Evolutionary conservation across 2,888 invertebrate species (phyloP).

Genomic region (Heliconius charithonia): DNA sequence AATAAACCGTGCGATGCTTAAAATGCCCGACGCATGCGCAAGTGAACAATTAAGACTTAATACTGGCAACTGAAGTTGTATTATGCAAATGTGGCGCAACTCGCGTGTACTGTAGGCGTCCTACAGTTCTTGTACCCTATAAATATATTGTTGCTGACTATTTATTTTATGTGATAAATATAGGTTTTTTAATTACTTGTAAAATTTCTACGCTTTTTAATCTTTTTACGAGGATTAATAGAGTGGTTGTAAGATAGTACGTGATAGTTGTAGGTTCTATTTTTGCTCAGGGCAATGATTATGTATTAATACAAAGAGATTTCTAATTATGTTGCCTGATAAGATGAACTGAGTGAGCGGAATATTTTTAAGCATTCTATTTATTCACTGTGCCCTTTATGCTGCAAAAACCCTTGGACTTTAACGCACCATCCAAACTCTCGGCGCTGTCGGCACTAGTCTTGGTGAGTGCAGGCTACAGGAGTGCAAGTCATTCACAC

Average conservation of each 20-base stretch:
- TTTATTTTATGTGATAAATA: constrained; percentile 50
- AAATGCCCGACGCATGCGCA: constrained; percentile 55
- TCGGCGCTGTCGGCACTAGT: no score
- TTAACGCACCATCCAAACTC: no score
- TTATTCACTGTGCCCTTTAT: no score
- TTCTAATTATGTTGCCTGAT: neutral
- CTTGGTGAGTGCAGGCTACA: no score
- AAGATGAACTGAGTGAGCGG: no score
- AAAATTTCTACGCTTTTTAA: neutral
- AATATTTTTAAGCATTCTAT: no score
- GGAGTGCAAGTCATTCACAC: no score
- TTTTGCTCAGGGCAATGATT: neutral
- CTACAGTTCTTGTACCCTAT: constrained; percentile 68
- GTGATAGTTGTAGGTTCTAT: neutral
- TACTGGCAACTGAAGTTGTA: constrained; percentile 79
- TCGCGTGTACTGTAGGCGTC: constrained; percentile 74
- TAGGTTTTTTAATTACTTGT: constrained; percentile 41
- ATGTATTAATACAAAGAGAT: neutral
- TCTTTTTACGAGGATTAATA: neutral
- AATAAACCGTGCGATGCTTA: constrained; percentile 35
- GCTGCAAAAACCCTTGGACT: no score
- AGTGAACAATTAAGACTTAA: constrained; percentile 83
- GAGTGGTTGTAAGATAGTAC: neutral
- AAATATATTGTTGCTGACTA: constrained; percentile 57
- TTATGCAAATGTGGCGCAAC: constrained; percentile 77